Percentiles rank a stretch among this genome's conserved stretches.
Conservation (phyloP, 2,797 vertebrate species). For the Rallus crepitans region DNA sequence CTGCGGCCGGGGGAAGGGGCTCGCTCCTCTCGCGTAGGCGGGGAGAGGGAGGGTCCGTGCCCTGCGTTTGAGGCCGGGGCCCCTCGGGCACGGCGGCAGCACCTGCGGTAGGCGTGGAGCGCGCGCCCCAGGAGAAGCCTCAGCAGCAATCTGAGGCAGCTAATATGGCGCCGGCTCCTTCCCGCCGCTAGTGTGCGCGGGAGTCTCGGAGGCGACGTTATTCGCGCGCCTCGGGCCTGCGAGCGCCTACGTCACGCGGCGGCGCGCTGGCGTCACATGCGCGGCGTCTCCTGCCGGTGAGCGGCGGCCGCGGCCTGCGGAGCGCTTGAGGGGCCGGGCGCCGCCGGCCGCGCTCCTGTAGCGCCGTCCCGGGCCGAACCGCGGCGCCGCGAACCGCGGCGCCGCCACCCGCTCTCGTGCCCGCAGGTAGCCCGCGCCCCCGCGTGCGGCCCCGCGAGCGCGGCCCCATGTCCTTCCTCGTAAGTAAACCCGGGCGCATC, state of each 20-base stretch:
- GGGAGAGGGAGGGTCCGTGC: no score
- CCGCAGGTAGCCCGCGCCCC: not conserved
- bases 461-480: conserved; percentile 86
- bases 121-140: not conserved
- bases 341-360: no score
- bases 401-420: not conserved
- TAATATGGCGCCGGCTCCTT: not conserved
- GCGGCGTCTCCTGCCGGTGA: not conserved
- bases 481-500: conserved; percentile 84
- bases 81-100: not conserved
- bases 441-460: conserved; percentile 20
- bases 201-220: not conserved
- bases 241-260: not conserved
- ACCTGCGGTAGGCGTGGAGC: no score
- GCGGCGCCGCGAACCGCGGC: not conserved
- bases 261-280: not conserved
- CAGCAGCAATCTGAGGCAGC: rapidly evolving
- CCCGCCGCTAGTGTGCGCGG: rapidly evolving
- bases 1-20: rapidly evolving
- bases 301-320: not conserved
- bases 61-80: rapidly evolving
- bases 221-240: not conserved
- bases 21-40: rapidly evolving
- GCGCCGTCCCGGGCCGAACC: not conserved
- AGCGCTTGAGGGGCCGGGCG: not conserved